Conservation (phyloP, 2,888 invertebrate genomes). For the Xanthia togata region DNA sequence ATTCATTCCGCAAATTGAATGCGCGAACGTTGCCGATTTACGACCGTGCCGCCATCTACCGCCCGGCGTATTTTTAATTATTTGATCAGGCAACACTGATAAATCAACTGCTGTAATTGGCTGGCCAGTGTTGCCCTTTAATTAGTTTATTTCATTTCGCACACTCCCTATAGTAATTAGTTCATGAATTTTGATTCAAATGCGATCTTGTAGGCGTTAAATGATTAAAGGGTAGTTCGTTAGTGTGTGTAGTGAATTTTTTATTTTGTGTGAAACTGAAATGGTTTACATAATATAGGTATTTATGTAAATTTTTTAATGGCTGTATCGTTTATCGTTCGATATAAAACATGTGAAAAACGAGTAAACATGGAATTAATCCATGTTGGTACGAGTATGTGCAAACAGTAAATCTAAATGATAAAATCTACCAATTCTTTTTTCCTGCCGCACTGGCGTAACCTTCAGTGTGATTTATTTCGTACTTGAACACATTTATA, state of each 20-base stretch:
- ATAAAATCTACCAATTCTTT: constrained; percentile 63
- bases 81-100: constrained; percentile 88
- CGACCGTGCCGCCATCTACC: constrained; percentile 76
- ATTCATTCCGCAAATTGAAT: constrained; percentile 85
- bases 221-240: constrained; percentile 65
- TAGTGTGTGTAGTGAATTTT: constrained; percentile 28
- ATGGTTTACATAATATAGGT: constrained; percentile 30
- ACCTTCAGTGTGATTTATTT: constrained; percentile 53
- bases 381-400: constrained; percentile 52
- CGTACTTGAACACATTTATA: constrained; percentile 38
- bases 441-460: constrained; percentile 42
- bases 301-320: constrained; percentile 41
- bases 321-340: constrained; percentile 49
- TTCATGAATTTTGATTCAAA: constrained; percentile 79
- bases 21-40: constrained; percentile 80
- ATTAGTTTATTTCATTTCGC: constrained; percentile 84
- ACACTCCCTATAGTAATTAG: constrained; percentile 80
- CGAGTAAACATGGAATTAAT: constrained; percentile 58
- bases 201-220: constrained; percentile 71
- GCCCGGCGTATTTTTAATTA: constrained; percentile 86
- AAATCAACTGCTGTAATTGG: constrained; percentile 85
- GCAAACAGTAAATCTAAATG: constrained; percentile 58
- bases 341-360: constrained; percentile 45
- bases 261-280: constrained; percentile 38
- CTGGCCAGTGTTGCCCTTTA: constrained; percentile 78